Base-by-base conservation (phyloP, 2,888 invertebrate species). In the Hyposoter dolosus region DNA sequence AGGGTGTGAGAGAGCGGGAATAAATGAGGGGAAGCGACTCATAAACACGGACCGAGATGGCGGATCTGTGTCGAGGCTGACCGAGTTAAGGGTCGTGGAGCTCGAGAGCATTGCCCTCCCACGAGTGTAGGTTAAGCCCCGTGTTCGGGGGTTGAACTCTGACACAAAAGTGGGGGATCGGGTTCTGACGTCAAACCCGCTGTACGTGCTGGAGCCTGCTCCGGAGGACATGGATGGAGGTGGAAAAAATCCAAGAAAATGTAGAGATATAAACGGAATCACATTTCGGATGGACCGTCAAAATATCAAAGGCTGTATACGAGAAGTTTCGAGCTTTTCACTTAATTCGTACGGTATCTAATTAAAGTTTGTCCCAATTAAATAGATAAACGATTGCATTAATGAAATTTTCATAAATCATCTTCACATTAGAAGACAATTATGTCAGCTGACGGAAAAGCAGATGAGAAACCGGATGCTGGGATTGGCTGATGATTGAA, bases 21-120 rank as follows among this genome's bases (percentile, higher is more conserved):
- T 23, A 2, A 50, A 50, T 47, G 17, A n/a, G 53, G 50, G 53
- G 74, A n/a, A 53, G 53, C 63, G 69, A 47, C 72, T 85, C 69
- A 87, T 82, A 82, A 85, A 82, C 82, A 80, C 71, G 79, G 79
- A 79, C 75, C 28, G 74, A 88, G 88, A 89, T 86, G 86, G 89
- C 87, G 90, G 90, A 92, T 92, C 90, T 88, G 91, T 91, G 92
- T 87, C 89, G 91, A 88, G 90, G 92, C 91, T 92, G 93, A 93
- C 93, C 93, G 93, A 93, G 92, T 93, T 93, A 93, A 91, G 91
- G 93, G 93, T 93, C 93, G 92, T 88, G 89, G 89, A 86, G 85
- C 80, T 82, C 75, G 90, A 90, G 92, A 90, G 90, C 91, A 90
- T 93, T 91, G 90, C 80, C 86, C 89, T 89, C 87, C 56, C 75